A percentile compares a stretch with the other conserved stretches of the same genome.
Evolutionary conservation across 2,113 vertebrate genomes (phyloP).

Genomic region (Apteryx mantelli): DNA sequence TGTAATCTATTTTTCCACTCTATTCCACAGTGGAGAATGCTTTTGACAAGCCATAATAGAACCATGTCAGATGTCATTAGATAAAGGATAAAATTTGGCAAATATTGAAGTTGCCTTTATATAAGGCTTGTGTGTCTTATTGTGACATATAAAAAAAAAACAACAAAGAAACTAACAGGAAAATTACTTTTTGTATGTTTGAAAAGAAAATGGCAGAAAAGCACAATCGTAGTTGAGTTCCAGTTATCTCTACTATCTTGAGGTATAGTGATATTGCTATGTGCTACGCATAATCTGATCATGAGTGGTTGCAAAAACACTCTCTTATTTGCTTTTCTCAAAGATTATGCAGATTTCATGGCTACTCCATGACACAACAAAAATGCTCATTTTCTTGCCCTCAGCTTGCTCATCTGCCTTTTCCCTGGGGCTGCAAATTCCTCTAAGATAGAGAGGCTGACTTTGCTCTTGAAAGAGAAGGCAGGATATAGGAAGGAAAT

Average conservation of each 20-base stretch:
- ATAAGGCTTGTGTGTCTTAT: neutral
- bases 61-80: slow-evolving; percentile 25
- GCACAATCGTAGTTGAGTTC: neutral
- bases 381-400: neutral
- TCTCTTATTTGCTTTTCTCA: neutral
- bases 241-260: neutral
- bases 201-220: neutral
- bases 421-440: neutral
- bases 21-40: slow-evolving; percentile 55
- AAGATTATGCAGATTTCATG: neutral
- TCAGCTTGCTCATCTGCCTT: neutral
- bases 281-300: rapidly evolving
- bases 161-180: neutral
- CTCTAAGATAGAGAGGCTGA: neutral
- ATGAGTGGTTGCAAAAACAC: neutral
- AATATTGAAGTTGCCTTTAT: neutral
- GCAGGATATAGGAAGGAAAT: rapidly evolving
- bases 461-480: neutral
- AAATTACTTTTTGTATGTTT: neutral
- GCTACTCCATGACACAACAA: neutral
- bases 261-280: neutral
- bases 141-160: neutral
- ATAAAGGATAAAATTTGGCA: slow-evolving; percentile 18
- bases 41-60: slow-evolving; percentile 67
- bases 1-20: slow-evolving; percentile 55